Base-by-base conservation (phyloP, 2,113 vertebrate genomes). In the Pampusana beccarii region DNA sequence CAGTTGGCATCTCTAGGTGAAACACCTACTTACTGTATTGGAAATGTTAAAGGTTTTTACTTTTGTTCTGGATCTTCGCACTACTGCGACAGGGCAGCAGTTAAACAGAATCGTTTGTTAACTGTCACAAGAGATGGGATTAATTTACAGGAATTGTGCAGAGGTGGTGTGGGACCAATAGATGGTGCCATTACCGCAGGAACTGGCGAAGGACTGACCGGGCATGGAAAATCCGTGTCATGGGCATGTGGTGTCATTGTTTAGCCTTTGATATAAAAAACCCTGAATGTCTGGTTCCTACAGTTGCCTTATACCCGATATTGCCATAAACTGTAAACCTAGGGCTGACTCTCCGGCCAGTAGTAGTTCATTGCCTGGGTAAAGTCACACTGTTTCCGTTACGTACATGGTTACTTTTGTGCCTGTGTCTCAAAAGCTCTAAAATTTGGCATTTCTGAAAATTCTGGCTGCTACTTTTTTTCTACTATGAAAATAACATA, bases 111-210 rank as follows among this genome's bases (percentile, higher is more conserved):
- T n/a, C 14, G 2, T 42, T 46, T 51, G 80, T 56, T 44, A 29
- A 14, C 48, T 44, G 14, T 48, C 33, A 71, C 13, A 36, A 34
- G 57, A 33, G 14, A 62, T 23, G 58, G 5, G 74, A n/a, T 86
- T 57, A 9, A 13, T 13, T 12, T 19, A 5, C 28, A 31, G 90
- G 31, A 13, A 62, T 73, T 36, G 24, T 96, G 96, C 90, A 95
- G 86, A 92, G 50, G 46, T 86, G 86, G 74, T 86, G n/a, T 50
- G 40, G 92, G 90, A 77, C 97, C 98, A 87, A 96, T 96, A 98
- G 98, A 95, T 97, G 98, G 97, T 97, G 97, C 97, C 95, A 16
- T 84, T 89, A 77, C 66, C 86, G 94, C 80, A 78, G 81, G 85
- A 94, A 94, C 46, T 24, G 90, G 90, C 64, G 50, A 71, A n/a